A percentile compares a stretch with the other conserved stretches of the same genome.
Evolutionary conservation across 2,113 vertebrate species (phyloP).

Genomic region (Siniperca knerii): DNA sequence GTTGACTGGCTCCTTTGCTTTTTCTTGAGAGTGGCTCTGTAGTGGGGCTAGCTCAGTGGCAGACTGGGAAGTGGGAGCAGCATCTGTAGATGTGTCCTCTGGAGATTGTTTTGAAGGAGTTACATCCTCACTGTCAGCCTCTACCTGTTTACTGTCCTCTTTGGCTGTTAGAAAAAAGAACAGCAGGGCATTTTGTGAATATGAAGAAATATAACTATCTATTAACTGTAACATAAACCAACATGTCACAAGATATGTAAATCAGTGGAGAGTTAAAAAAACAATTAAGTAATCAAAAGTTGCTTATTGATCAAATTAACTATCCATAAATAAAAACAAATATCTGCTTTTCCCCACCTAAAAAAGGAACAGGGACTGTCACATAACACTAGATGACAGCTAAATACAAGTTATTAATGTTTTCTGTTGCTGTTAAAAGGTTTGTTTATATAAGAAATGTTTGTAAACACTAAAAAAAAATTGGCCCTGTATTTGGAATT

Average conservation of each 20-base stretch:
- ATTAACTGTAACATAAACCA: not conserved
- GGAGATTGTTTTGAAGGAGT: slow-evolving; percentile 30
- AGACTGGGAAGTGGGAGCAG: slow-evolving; percentile 21
- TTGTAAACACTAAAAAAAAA: not conserved
- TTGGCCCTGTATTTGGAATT: not conserved
- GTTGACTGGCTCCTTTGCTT: slow-evolving; percentile 59
- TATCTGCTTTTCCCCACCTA: not conserved
- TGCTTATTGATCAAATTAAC: not conserved
- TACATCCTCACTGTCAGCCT: slow-evolving; percentile 39
- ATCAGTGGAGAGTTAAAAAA: not conserved
- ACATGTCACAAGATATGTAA: not conserved
- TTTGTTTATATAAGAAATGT: not conserved
- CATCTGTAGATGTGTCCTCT: slow-evolving; percentile 37
- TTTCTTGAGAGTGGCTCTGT: slow-evolving; percentile 45
- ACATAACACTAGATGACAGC: not conserved
- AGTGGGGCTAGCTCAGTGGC: slow-evolving; percentile 14
- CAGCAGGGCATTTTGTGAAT: slow-evolving; percentile 34
- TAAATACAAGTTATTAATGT: not conserved
- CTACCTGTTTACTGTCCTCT: slow-evolving; percentile 51
- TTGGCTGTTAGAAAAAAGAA: slow-evolving; percentile 70
- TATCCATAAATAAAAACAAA: not conserved
- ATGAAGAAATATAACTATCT: not conserved
- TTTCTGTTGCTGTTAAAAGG: not conserved
- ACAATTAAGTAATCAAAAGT: not conserved
- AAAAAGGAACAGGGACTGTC: not conserved